Base-by-base conservation (phyloP, 2,797 vertebrate genomes). In the Dicrostonyx torquatus region DNA sequence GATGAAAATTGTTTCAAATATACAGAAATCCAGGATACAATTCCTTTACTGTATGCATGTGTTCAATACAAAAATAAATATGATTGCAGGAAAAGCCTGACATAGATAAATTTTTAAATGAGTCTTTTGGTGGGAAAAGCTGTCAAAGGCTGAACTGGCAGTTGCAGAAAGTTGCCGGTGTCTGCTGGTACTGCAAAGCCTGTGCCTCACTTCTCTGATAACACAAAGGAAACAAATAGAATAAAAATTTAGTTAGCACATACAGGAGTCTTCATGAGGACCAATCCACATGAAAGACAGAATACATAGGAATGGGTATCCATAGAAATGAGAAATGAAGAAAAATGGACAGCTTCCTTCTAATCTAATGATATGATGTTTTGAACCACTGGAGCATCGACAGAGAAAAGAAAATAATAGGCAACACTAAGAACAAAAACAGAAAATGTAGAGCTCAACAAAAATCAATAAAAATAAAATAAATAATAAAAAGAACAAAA, bases 11-110 rank as follows among this genome's bases (percentile, higher is more conserved):
- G 15, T 58, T 94, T 93, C n/a, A 87, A 18, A 70, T 22, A 75
- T 22, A 70, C 60, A 66, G 86, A 18, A 92, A 45, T 1, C 10
- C 66, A 50, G 17, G 12, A 94, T 70, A 87, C 6, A 80, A 77
- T 87, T 34, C 43, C 86, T 80, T 94, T 85, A 75, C 7, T 68
- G 58, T 55, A 80, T 64, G 43, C 9, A 87, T 48, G 3, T 87
- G 50, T 77, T 88, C 62, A 94, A 58, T 60, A 87, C n/a, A 0
- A 24, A 91, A 88, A 85, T 87, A 91, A 95, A 82, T 72, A 94
- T 34, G 43, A 89, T 45, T 90, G 11, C 26, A 68, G 43, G 34
- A 64, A 89, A 95, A 68, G 43, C 18, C 45, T 37, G 62, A 76
- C 86, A 93, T 40, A 73, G 48, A 93, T 34, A 79, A 80, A 83